Conservation (phyloP, 2,113 vertebrate genomes). For the Sprattus sprattus region DNA sequence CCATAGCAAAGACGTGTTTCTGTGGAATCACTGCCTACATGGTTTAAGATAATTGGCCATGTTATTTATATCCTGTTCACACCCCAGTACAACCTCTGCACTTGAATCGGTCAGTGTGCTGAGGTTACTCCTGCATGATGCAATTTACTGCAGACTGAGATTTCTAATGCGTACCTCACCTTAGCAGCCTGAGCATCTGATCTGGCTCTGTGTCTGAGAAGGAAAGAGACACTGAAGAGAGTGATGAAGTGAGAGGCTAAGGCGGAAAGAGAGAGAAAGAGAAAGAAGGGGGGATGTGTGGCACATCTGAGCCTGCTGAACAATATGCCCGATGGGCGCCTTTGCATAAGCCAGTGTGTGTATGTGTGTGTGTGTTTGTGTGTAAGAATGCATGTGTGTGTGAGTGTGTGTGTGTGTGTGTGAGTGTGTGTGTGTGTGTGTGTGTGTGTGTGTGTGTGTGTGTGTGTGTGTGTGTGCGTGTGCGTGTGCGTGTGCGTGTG, state of each 20-base stretch:
- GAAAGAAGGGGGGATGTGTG: background rate
- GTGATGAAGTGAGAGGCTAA: background rate
- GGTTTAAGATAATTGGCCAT: background rate
- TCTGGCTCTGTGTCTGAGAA: background rate
- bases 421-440: background rate
- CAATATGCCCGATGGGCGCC: background rate
- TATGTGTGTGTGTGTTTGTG: too few species aligned
- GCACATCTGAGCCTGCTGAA: background rate
- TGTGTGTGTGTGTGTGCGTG: conserved; percentile 11
- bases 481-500: background rate
- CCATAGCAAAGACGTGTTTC: background rate
- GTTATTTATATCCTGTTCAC: background rate
- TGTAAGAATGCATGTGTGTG: too few species aligned
- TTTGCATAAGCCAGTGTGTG: background rate
- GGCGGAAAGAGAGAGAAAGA: background rate
- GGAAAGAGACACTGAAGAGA: background rate
- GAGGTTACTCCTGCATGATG: background rate
- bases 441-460: background rate
- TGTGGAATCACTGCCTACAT: background rate
- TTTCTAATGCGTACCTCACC: background rate
- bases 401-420: too few species aligned
- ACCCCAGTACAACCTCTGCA: background rate
- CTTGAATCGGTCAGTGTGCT: background rate
- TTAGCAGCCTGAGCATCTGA: background rate
- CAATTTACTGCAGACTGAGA: background rate